Evolutionary conservation across 2,888 invertebrate species (phyloP), one percentile per base, ranked within the genome.

Genomic region (Synergus gifuensis): DNA sequence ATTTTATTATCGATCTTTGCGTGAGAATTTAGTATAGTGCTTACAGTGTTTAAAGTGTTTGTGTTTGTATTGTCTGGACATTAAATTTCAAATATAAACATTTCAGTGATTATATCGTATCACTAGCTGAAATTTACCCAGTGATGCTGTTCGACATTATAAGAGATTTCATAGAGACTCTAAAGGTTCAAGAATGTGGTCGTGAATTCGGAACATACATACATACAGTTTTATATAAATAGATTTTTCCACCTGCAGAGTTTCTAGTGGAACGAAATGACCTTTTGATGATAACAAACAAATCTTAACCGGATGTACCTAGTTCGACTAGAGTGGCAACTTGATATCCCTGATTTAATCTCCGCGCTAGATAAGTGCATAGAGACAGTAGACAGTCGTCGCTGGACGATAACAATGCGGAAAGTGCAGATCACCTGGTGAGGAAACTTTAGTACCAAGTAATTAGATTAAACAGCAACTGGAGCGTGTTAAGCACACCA

Each of bases 391-490:
- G 28, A 28, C 28, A 28, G 9, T 54, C 54, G 54, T n/a, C 9
- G 54, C 54, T 54, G 54, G 54, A 63, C 64, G 73, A 78, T 79
- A 82, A 80, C 76, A 80, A 80, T 80, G 79, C 77, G 42, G 76
- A 79, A 76, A 58, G 76, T 76, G 54, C 77, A 36, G 69, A 78
- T 81, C 78, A 77, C 69, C 77, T 77, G 77, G 73, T 79, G 49
- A 64, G 77, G 76, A 77, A 79, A 79, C 67, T 67, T 63, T 77
- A 69, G 64, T 78, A 66, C 54, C 73, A 80, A 82, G 84, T 89
- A 89, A 89, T 89, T 87, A 87, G 87, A 87, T 87, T 88, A 89
- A 86, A 85, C 85, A 84, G 82, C 85, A 88, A 88, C 85, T 87
- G 83, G 87, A 86, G 85, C 87, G 85, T 84, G 83, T 82, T 84